These are phyloP conservation scores for Lochmaea capreae DNA, from an alignment of 2,888 invertebrate genomes.

Conservation along the genomic window DNA sequence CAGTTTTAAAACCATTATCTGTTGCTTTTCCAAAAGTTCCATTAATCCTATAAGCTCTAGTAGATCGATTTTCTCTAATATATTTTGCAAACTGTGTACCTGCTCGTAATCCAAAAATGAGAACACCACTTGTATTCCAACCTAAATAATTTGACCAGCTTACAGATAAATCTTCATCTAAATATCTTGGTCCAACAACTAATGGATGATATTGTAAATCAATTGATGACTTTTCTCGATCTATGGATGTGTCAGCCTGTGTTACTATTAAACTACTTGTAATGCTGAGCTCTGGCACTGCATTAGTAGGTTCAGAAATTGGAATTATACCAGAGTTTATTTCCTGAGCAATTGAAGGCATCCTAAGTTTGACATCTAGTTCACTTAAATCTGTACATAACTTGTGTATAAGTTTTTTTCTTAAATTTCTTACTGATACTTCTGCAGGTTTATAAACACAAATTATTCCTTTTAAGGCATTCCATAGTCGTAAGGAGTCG, in stretches of 20 bases:
- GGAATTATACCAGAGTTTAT: neutral
- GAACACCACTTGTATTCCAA: conserved; percentile 78
- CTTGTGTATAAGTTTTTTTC: conserved; percentile 72
- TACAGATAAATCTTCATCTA: conserved; percentile 74
- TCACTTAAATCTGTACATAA: conserved; percentile 67
- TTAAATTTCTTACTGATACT: conserved; percentile 68
- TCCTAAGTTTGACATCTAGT: conserved; percentile 33
- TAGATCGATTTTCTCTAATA: conserved; percentile 72
- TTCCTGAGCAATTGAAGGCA: neutral
- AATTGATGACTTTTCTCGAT: neutral
- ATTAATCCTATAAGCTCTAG: conserved; percentile 79
- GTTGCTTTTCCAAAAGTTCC: conserved; percentile 83
- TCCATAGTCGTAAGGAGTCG: conserved; percentile 72
- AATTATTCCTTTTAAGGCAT: conserved; percentile 78
- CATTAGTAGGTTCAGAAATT: conserved; percentile 1
- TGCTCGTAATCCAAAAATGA: conserved; percentile 80
- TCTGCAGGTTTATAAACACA: conserved; percentile 84
- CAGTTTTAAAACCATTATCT: conserved; percentile 77
- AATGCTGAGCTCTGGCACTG: neutral
- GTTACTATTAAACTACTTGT: neutral
- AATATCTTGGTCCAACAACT: conserved; percentile 82
- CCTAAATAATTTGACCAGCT: conserved; percentile 73
- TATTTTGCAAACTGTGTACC: conserved; percentile 71
- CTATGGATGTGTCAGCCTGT: neutral
- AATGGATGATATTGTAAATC: conserved; percentile 70